A percentile compares a stretch with the other conserved stretches of the same genome.
Conservation (phyloP, 2,888 invertebrate genomes). For the Ditula angustiorana region DNA sequence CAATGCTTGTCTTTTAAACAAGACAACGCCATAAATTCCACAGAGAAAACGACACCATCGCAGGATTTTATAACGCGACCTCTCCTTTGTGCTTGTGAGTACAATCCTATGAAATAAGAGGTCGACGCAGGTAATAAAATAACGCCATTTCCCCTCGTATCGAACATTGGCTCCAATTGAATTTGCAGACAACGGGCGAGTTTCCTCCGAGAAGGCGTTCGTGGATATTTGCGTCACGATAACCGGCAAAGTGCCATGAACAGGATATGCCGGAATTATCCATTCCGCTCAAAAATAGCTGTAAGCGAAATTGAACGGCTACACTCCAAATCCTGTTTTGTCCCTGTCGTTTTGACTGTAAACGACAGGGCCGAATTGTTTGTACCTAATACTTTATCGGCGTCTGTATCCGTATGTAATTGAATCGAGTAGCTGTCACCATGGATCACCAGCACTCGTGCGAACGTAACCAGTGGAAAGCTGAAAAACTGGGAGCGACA, state of each 20-base stretch:
- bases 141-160: constrained; percentile 32
- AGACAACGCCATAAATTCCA: constrained; percentile 24
- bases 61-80: constrained; percentile 25
- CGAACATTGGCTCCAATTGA: constrained; percentile 33
- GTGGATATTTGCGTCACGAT: constrained; percentile 25
- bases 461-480: not conserved
- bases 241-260: constrained; percentile 23
- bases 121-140: constrained; percentile 40
- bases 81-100: constrained; percentile 23
- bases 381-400: constrained; percentile 3
- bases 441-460: constrained; percentile 8
- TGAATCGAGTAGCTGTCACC: constrained; percentile 21
- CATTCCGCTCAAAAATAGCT: constrained; percentile 17
- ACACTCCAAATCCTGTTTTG: constrained; percentile 17
- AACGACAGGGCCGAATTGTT: constrained; percentile 14
- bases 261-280: constrained; percentile 28
- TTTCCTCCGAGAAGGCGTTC: constrained; percentile 22
- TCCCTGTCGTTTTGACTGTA: constrained; percentile 1
- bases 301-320: constrained; percentile 24
- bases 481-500: not conserved
- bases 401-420: constrained; percentile 7
- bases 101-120: constrained; percentile 38
- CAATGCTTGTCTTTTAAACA: constrained; percentile 19
- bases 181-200: constrained; percentile 31
- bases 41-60: constrained; percentile 24